These are phyloP conservation scores for Zhuqinia jingwanae DNA, from an alignment of 2,888 invertebrate species.

Conservation along the genomic window DNA sequence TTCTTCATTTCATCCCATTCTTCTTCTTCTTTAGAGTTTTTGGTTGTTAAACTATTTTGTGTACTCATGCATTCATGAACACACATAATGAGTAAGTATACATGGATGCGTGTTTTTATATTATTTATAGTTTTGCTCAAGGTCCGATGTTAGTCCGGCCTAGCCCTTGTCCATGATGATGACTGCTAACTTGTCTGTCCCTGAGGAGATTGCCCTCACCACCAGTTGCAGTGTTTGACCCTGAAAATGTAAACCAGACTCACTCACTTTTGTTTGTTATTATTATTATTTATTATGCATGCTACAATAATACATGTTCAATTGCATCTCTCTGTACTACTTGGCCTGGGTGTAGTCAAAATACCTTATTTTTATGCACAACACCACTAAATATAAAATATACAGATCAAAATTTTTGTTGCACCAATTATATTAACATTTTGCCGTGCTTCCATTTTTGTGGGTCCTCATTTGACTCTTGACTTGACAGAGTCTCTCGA, in stretches of 20 bases:
- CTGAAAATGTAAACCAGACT: constrained; percentile 61
- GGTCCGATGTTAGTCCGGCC: constrained; percentile 45
- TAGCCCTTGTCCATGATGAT: constrained; percentile 71
- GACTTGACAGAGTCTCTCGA: no score
- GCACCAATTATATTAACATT: no score
- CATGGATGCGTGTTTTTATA: neutral
- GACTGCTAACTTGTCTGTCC: constrained; percentile 63
- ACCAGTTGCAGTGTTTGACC: constrained; percentile 54
- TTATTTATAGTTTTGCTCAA: constrained; percentile 47
- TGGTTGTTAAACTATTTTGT: neutral
- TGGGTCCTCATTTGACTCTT: no score
- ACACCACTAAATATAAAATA: no score
- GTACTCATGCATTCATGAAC: neutral
- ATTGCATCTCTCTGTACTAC: no score
- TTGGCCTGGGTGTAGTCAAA: no score
- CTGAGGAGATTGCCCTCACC: constrained; percentile 72
- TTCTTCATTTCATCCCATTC: neutral
- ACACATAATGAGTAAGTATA: neutral
- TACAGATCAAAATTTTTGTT: no score
- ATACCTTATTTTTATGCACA: no score
- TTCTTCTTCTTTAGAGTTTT: neutral
- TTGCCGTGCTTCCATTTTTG: no score
- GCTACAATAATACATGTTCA: no score
- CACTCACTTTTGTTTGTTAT: constrained; percentile 14
- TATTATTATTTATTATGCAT: neutral